Evolutionary conservation across 2,888 invertebrate genomes (phyloP), one percentile per base, ranked within the genome.

Genomic region (Drosophila formosana): DNA sequence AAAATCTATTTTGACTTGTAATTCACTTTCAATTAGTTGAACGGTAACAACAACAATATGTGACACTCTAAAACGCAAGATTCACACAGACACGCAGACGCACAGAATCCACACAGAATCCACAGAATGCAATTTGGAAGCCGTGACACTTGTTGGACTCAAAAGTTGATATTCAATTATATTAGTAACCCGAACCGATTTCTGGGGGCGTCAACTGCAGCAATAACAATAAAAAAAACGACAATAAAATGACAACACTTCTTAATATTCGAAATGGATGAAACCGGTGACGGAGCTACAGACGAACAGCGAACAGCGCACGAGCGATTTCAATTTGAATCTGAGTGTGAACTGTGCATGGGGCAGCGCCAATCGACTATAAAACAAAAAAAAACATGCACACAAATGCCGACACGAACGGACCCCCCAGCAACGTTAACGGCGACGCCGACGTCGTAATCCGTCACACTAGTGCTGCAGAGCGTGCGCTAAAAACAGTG

Each of bases 11-110:
- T 82, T 82, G 75, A 82, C 70, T 74, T 85, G 64, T 51, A 52
- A 78, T 83, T 74, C 79, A 68, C 79, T 88, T 81, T 73, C 84
- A 78, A 83, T 78, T 78, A 58, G 80, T 72, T 68, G 78, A 79
- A 72, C 72, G 78, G 51, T 57, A 55, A 47, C 39, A 55, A 56
- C 23, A 66, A 53, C 32, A 57, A 52, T 13, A 45, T 18, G 39
- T 28, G 23, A 41, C 26, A 50, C 49, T 53, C 46, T 55, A 50
- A 58, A 34, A 64, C 37, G 37, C 30, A 55, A 43, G 39, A 56
- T 13, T 56, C 32, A 39, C 23, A 37, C 28, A 30, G 51, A 55
- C 23, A 37, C 53, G 37, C 28, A 49, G 61, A 28, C 26, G 25
- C 39, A 56, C 60, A 69, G 60, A 72, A 57, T 72, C 72, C 55